Conservation (phyloP, 2,113 vertebrate genomes). For the Amblyopsis rosae region DNA sequence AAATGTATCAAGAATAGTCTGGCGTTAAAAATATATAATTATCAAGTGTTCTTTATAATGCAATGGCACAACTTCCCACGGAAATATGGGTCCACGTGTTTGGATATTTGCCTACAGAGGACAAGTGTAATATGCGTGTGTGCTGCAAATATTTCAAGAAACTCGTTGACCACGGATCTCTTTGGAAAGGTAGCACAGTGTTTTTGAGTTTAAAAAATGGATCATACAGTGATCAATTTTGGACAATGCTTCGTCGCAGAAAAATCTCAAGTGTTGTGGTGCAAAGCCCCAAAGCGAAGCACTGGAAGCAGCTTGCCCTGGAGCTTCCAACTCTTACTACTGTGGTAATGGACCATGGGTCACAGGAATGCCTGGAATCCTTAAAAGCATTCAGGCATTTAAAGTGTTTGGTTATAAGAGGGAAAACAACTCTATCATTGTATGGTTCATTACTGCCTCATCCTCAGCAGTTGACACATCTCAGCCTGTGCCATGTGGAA, state of each 20-base stretch:
- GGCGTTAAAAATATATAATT: no score
- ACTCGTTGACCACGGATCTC: conserved; percentile 51
- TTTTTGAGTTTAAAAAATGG: conserved; percentile 22
- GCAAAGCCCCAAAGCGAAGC: conserved; percentile 24
- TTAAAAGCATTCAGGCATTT: conserved; percentile 34
- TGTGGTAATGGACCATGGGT: conserved; percentile 19
- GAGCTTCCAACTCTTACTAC: conserved; percentile 45
- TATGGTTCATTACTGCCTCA: not conserved
- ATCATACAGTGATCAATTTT: conserved; percentile 52
- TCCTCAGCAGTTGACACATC: conserved; percentile 46
- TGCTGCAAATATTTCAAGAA: conserved; percentile 50
- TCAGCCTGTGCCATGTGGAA: conserved; percentile 44
- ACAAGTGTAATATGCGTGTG: conserved; percentile 50
- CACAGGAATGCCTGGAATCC: not conserved
- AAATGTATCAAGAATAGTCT: no score
- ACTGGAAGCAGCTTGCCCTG: conserved; percentile 29
- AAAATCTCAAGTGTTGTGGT: conserved; percentile 36
- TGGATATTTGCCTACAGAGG: conserved; percentile 32
- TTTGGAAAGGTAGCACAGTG: conserved; percentile 56
- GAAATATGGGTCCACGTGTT: conserved; percentile 61
- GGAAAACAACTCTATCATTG: not conserved
- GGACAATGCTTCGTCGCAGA: conserved; percentile 54
- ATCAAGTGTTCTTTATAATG: no score
- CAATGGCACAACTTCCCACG: conserved; percentile 45
- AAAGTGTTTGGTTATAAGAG: conserved; percentile 45